A percentile compares a stretch with the other conserved stretches of the same genome.
These are phyloP conservation scores for Pseudochirops corinnae DNA, from an alignment of 2,797 vertebrate genomes.

Conservation along the genomic window DNA sequence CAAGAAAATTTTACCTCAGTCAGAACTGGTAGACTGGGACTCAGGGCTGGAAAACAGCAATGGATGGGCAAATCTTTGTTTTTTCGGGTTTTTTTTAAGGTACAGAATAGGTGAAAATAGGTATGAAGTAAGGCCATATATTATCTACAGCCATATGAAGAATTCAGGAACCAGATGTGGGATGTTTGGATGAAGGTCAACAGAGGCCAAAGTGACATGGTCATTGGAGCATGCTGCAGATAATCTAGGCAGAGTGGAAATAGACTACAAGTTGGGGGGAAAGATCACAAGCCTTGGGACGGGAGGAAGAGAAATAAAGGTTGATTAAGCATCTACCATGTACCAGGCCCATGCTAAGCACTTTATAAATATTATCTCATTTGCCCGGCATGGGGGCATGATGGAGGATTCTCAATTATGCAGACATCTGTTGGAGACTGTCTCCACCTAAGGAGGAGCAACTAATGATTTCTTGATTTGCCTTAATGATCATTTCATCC, in stretches of 20 bases:
- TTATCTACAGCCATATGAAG: background rate
- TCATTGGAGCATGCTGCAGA: background rate
- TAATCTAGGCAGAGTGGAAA: background rate
- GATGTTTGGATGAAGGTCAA: background rate
- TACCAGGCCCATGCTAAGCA: background rate
- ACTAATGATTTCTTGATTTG: background rate
- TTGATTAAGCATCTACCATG: background rate
- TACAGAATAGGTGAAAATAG: background rate
- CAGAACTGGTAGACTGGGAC: background rate
- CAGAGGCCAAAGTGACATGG: background rate
- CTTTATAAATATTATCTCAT: background rate
- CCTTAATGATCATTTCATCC: background rate
- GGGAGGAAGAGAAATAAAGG: background rate
- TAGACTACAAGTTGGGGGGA: background rate
- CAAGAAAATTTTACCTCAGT: background rate
- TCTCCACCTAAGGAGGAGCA: background rate
- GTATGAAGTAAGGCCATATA: background rate
- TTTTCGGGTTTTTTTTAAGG: background rate
- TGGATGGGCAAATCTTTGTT: background rate
- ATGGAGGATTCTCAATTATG: background rate
- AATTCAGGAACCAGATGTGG: background rate
- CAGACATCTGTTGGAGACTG: background rate
- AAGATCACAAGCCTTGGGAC: background rate
- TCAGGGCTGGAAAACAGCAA: background rate
- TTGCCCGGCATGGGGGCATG: background rate